Conservation (phyloP, 2,888 invertebrate genomes). For the Apocheima hispidaria region DNA sequence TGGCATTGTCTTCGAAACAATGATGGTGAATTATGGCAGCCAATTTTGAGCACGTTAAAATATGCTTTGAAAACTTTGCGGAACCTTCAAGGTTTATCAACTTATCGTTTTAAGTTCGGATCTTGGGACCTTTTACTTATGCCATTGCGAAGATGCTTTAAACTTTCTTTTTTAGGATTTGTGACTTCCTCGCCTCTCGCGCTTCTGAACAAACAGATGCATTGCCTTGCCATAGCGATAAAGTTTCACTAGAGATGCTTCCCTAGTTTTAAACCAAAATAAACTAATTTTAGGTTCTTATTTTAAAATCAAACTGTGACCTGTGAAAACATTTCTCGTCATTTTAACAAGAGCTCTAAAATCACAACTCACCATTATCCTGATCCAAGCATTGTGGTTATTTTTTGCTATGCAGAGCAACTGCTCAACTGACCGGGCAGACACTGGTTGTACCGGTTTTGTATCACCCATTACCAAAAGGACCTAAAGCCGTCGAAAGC, state of each 20-base stretch:
- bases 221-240: background rate
- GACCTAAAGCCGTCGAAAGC: constrained; percentile 30
- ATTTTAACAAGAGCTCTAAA: constrained; percentile 19
- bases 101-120: constrained; percentile 27
- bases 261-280: background rate
- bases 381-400: constrained; percentile 63
- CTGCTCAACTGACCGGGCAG: constrained; percentile 62
- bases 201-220: background rate
- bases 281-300: background rate
- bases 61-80: constrained; percentile 34
- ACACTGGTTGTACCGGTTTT: constrained; percentile 78
- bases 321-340: background rate
- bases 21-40: constrained; percentile 33
- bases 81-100: constrained; percentile 24
- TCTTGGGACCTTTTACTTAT: constrained; percentile 13
- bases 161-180: constrained; percentile 9
- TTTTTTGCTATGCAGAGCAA: constrained; percentile 74
- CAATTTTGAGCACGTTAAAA: constrained; percentile 34
- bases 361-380: constrained; percentile 46
- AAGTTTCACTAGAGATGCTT: background rate
- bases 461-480: constrained; percentile 42
- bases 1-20: constrained; percentile 34
- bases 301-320: background rate
- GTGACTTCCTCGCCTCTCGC: background rate
- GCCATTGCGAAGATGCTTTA: constrained; percentile 7